Percentiles rank a stretch among this genome's conserved stretches.
These are phyloP conservation scores for Carollia perspicillata DNA, from an alignment of 2,113 vertebrate genomes.

Conservation along the genomic window DNA sequence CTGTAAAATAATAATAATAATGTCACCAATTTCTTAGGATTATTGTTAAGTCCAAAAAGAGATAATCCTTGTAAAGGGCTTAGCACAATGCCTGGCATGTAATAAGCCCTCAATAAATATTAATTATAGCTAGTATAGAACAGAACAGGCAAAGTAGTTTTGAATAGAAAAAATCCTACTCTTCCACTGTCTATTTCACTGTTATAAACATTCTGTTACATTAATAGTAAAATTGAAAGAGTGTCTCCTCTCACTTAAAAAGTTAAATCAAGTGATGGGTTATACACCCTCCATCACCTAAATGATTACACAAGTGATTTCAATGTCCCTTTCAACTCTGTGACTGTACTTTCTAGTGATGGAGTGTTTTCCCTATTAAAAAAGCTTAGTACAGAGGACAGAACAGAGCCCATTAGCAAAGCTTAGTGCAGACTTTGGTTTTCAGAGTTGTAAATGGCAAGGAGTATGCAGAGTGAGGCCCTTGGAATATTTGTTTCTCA, in stretches of 20 bases:
- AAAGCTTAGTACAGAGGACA: background rate
- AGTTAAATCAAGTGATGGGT: background rate
- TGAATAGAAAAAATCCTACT: constrained; percentile 11
- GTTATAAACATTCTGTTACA: constrained; percentile 19
- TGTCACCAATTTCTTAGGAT: background rate
- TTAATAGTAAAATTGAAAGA: constrained; percentile 4
- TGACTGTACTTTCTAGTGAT: background rate
- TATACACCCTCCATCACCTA: constrained; percentile 35
- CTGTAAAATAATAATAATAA: background rate
- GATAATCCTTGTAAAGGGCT: constrained; percentile 6
- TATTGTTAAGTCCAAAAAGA: background rate
- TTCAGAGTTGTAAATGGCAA: constrained; percentile 34
- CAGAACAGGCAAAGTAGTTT: background rate
- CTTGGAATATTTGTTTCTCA: constrained; percentile 30
- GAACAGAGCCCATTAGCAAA: background rate
- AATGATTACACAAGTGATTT: background rate
- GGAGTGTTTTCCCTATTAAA: constrained; percentile 24
- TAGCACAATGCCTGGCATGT: background rate
- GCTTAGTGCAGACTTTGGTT: background rate
- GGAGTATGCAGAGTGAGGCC: constrained; percentile 14
- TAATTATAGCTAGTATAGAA: background rate
- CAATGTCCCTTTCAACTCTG: background rate
- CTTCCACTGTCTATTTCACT: background rate
- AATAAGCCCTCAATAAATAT: background rate
- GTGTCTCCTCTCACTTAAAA: constrained; percentile 35